phyloP scores from a whole-genome alignment of 2,113 vertebrate genomes.

The Nettapus auritus region DNA sequence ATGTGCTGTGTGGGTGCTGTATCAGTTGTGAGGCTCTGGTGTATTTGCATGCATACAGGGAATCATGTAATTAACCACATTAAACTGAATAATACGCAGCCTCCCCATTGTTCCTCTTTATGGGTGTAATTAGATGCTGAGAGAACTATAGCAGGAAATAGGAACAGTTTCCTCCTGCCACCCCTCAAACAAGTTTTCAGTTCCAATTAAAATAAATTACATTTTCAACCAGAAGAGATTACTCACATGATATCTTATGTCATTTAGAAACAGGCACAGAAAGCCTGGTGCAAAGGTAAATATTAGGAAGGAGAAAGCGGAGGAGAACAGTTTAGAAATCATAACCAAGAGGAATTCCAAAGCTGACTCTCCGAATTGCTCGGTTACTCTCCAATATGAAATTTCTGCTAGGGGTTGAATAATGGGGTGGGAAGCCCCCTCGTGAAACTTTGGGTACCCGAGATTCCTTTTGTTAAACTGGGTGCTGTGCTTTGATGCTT shows the following conservation, averaged over 20 bases:
- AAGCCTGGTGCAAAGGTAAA: neutral
- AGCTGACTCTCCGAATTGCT: neutral
- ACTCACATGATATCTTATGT: neutral
- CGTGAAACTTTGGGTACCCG: neutral
- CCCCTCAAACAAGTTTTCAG: slow-evolving; percentile 49
- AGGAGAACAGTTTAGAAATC: neutral
- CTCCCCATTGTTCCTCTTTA: slow-evolving; percentile 29
- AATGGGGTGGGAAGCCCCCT: fast-evolving
- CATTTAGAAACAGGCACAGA: neutral
- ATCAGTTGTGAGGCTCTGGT: neutral
- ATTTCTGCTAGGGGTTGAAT: neutral
- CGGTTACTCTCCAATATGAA: neutral
- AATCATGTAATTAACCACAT: slow-evolving; percentile 17
- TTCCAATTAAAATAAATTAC: slow-evolving; percentile 68
- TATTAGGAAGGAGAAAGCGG: neutral
- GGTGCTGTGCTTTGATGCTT: neutral
- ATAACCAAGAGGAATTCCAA: neutral
- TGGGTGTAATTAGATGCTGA: slow-evolving; percentile 39
- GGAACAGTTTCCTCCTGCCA: slow-evolving; percentile 46
- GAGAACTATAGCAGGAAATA: slow-evolving; percentile 33
- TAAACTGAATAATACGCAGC: slow-evolving; percentile 1
- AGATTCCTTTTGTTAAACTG: neutral
- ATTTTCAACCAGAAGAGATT: slow-evolving; percentile 37
- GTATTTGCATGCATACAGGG: neutral
- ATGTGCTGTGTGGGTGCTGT: neutral